phyloP scores from a whole-genome alignment of 2,888 invertebrate genomes.

The Rhogogaster chlorosoma region DNA sequence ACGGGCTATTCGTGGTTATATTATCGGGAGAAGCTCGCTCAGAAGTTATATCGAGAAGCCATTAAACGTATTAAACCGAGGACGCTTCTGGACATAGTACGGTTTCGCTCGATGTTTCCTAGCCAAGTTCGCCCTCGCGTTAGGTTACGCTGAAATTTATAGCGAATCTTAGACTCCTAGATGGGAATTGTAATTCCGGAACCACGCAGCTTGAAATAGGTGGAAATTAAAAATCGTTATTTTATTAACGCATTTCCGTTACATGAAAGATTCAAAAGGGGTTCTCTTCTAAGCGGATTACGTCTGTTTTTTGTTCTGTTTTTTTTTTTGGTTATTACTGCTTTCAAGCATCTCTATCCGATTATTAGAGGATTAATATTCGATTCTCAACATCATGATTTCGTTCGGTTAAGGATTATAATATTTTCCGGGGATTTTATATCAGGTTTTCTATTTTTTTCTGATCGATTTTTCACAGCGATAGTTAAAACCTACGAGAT shows the following conservation, averaged over 20 bases:
- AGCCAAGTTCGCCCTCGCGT: background rate
- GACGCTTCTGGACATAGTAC: slow-evolving; percentile 35
- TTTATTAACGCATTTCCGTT: background rate
- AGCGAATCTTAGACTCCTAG: background rate
- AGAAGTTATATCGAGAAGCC: slow-evolving; percentile 49
- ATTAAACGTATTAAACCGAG: slow-evolving; percentile 45
- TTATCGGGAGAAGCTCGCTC: slow-evolving; percentile 44
- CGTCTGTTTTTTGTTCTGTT: background rate
- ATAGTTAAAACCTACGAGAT: background rate
- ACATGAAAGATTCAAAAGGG: background rate
- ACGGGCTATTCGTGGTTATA: slow-evolving; percentile 47
- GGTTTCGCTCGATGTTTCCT: slow-evolving; percentile 16
- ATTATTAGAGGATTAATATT: slow-evolving; percentile 13
- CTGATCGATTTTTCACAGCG: background rate
- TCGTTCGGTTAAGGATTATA: background rate
- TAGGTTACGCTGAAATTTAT: background rate
- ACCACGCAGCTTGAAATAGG: background rate
- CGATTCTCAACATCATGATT: slow-evolving; percentile 23
- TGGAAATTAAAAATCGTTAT: background rate
- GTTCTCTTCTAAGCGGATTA: background rate
- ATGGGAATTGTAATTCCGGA: background rate
- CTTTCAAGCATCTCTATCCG: background rate
- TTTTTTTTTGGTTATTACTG: too few relatives aligned
- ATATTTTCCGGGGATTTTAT: background rate
- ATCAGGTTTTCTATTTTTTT: too few relatives aligned